phyloP scores from a whole-genome alignment of 1,140 invertebrate genomes.

The Chironomus tepperi region DNA sequence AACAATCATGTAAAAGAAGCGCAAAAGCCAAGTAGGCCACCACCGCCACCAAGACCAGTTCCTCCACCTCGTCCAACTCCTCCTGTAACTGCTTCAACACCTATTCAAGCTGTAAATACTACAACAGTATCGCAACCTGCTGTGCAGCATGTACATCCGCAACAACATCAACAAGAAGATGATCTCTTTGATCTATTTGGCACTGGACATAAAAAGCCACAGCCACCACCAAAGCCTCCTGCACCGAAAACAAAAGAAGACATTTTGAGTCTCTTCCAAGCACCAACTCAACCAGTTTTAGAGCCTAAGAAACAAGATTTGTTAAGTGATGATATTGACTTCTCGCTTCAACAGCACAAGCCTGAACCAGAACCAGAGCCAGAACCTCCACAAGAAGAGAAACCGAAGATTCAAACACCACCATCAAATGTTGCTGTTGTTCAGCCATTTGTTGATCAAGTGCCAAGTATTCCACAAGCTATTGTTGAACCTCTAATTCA shows the following conservation, averaged over 20 bases:
- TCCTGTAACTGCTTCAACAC: constrained; percentile 29
- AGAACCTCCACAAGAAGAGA: constrained; percentile 20
- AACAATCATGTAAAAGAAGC: constrained; percentile 26
- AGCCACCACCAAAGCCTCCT: constrained; percentile 39
- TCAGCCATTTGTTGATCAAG: neutral
- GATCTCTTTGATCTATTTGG: constrained; percentile 45
- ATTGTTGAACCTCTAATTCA: constrained; percentile 28
- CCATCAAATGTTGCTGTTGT: constrained; percentile 26
- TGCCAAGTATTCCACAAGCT: constrained; percentile 32
- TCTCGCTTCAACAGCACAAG: constrained; percentile 31
- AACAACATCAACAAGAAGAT: constrained; percentile 30
- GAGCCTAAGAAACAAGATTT: constrained; percentile 41
- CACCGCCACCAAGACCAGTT: constrained; percentile 40
- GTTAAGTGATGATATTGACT: constrained; percentile 45
- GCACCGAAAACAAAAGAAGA: constrained; percentile 49
- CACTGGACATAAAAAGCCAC: constrained; percentile 27
- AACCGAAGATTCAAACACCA: neutral
- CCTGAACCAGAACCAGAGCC: constrained; percentile 26
- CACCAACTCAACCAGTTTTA: constrained; percentile 40
- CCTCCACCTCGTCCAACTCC: constrained; percentile 40
- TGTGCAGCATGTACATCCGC: constrained; percentile 29
- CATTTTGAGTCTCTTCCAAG: constrained; percentile 55
- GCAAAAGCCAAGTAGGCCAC: constrained; percentile 34
- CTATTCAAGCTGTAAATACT: constrained; percentile 30
- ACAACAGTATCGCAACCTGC: constrained; percentile 30